Conservation (phyloP, 1,140 invertebrate species). For the Drosophila parvula region DNA sequence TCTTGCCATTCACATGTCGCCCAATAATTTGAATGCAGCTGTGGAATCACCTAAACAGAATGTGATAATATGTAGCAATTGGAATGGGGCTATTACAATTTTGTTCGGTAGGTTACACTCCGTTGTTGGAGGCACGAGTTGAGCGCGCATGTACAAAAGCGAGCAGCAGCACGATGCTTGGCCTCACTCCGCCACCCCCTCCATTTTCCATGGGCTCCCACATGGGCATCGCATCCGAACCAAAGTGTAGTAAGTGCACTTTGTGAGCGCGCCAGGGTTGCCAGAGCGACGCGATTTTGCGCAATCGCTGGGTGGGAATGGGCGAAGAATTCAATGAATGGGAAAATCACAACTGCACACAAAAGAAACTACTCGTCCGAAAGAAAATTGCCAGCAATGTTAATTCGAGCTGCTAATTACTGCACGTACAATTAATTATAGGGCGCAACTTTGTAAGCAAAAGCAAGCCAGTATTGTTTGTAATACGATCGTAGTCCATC, state of each 20-base stretch:
- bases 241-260: constrained; percentile 50
- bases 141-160: constrained; percentile 66
- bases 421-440: constrained; percentile 26
- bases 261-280: constrained; percentile 35
- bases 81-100: neutral
- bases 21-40: too few species aligned
- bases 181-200: constrained; percentile 2
- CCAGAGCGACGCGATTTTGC: constrained; percentile 24
- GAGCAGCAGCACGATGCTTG: constrained; percentile 26
- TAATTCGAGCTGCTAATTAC: constrained; percentile 38
- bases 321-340: constrained; percentile 46
- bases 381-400: constrained; percentile 22
- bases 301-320: constrained; percentile 36
- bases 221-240: constrained; percentile 41
- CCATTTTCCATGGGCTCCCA: constrained; percentile 31
- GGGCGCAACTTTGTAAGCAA: constrained; percentile 22
- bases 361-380: constrained; percentile 19
- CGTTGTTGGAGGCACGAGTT: constrained; percentile 61
- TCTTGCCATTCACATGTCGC: too few species aligned
- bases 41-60: too few species aligned
- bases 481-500: neutral
- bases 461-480: constrained; percentile 2
- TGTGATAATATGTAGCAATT: too few species aligned
- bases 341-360: constrained; percentile 37
- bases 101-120: neutral